A percentile compares a stretch with the other conserved stretches of the same genome.
Conservation (phyloP, 2,888 invertebrate genomes). For the Ernsta delagoae region DNA sequence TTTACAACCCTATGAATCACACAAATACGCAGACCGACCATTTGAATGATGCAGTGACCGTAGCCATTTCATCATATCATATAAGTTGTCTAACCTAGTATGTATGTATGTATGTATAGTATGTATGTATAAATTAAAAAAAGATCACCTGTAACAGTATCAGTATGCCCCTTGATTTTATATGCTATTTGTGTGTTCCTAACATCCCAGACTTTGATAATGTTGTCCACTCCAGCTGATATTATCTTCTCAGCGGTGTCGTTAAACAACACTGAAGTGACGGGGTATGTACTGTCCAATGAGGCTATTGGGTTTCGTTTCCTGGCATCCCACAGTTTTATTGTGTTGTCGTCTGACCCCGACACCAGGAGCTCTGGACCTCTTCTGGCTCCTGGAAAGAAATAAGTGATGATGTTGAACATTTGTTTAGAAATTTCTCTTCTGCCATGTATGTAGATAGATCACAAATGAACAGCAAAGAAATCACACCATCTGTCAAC, state of each 20-base stretch:
- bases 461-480: no score
- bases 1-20: no score
- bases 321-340: conserved; percentile 96
- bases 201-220: conserved; percentile 98
- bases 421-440: no score
- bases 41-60: no score
- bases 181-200: conserved; percentile 94
- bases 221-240: conserved; percentile 98
- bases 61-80: no score
- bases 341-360: conserved; percentile 97
- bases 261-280: conserved; percentile 96
- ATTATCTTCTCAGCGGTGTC: conserved; percentile 98
- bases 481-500: no score
- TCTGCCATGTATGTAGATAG: no score
- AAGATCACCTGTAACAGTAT: conserved; percentile 93
- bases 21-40: no score
- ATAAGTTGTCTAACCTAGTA: no score
- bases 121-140: no score
- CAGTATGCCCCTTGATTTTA: conserved; percentile 96
- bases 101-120: no score
- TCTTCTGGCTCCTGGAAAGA: conserved; percentile 88
- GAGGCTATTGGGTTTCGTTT: conserved; percentile 91
- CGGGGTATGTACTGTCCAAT: conserved; percentile 90
- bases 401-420: not conserved
- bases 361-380: conserved; percentile 96